Conservation (phyloP, 2,113 vertebrate genomes). For the Petroica traversi region DNA sequence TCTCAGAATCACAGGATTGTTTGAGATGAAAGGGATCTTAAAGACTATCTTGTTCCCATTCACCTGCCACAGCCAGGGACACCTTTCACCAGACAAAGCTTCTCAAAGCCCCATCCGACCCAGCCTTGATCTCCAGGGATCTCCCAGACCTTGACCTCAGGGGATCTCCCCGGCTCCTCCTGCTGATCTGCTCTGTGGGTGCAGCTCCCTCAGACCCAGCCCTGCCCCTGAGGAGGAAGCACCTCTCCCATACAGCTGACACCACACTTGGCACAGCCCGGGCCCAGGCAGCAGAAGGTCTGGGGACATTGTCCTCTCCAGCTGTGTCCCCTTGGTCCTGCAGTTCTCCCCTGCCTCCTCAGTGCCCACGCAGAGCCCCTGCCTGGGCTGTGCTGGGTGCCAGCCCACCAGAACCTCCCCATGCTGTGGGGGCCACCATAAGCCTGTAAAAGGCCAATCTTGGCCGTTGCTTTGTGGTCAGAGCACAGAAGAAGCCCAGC, state of each 20-base stretch:
- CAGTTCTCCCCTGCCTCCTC: neutral
- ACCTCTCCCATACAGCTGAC: fast-evolving
- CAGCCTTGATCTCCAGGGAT: neutral
- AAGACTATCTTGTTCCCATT: too few species aligned
- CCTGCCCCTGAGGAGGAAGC: neutral
- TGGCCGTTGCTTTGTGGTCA: neutral
- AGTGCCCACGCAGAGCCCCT: neutral
- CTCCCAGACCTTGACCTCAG: neutral
- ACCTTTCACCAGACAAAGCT: neutral
- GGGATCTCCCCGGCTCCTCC: neutral
- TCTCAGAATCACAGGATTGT: neutral
- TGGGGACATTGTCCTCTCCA: neutral
- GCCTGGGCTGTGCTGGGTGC: neutral
- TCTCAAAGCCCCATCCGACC: neutral
- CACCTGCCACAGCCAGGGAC: neutral
- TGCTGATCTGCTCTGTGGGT: neutral
- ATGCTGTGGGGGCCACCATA: fast-evolving
- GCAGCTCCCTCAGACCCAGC: neutral
- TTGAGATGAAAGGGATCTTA: neutral
- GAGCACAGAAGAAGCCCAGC: neutral
- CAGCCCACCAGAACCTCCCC: neutral
- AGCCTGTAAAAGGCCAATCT: neutral
- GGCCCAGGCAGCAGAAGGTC: neutral
- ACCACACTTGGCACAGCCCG: fast-evolving
- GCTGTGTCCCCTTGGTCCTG: neutral